Conservation (phyloP, 2,888 invertebrate species). For the Cheilosia urbana region DNA sequence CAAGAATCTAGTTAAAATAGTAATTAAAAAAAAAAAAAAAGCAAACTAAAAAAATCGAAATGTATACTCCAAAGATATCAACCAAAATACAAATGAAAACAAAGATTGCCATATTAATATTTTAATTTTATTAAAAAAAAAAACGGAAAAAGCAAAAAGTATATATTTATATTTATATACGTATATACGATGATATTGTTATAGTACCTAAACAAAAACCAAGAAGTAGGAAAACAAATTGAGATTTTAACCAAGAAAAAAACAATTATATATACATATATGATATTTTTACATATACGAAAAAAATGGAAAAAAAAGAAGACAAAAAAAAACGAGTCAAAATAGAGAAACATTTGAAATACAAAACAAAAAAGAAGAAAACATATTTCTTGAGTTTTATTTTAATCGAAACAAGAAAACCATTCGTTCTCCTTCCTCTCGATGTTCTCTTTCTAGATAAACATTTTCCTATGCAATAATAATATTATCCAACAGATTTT, state of each 20-base stretch:
- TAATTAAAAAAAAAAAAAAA: slow-evolving; percentile 49
- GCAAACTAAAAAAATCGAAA: slow-evolving; percentile 71
- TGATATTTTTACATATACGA: slow-evolving; percentile 75
- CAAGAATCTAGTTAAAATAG: slow-evolving; percentile 76
- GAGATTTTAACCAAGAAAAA: slow-evolving; percentile 65
- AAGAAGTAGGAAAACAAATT: slow-evolving; percentile 55
- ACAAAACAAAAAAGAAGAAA: slow-evolving; percentile 73
- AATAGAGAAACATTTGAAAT: slow-evolving; percentile 75
- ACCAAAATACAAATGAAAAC: slow-evolving; percentile 80
- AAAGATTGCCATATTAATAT: slow-evolving; percentile 75
- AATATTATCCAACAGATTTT: not conserved
- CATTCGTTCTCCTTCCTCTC: not conserved
- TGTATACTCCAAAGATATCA: slow-evolving; percentile 84
- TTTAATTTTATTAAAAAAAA: slow-evolving; percentile 71
- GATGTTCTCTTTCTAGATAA: not conserved
- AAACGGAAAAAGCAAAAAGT: slow-evolving; percentile 61
- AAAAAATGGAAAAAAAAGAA: slow-evolving; percentile 64
- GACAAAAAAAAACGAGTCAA: slow-evolving; percentile 61
- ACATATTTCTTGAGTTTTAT: slow-evolving; percentile 77
- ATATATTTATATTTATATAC: slow-evolving; percentile 79
- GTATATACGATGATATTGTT: slow-evolving; percentile 83
- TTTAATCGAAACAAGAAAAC: slow-evolving; percentile 14
- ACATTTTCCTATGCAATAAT: not conserved
- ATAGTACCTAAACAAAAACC: slow-evolving; percentile 81
- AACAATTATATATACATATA: slow-evolving; percentile 72